Evolutionary conservation across 2,888 invertebrate genomes (phyloP).

Genomic region (Ormyrus rosae): DNA sequence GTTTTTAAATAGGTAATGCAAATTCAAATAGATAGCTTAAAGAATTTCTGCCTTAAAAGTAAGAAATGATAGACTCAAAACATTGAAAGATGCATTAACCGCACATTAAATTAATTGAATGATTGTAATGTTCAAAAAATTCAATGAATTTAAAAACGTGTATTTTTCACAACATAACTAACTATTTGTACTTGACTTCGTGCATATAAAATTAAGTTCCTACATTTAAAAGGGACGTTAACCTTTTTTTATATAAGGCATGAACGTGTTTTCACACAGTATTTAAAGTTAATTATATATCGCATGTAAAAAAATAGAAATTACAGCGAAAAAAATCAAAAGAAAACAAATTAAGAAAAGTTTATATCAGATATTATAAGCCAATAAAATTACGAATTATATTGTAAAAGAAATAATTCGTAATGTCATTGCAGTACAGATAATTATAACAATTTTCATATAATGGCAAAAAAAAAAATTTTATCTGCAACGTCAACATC

Average conservation of each 20-base stretch:
- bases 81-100: slow-evolving; percentile 24
- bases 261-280: slow-evolving; percentile 51
- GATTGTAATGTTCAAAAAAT: slow-evolving; percentile 25
- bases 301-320: too few relatives aligned
- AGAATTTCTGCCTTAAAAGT: slow-evolving; percentile 12
- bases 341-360: slow-evolving; percentile 1
- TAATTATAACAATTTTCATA: background rate
- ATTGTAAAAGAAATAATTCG: too few relatives aligned
- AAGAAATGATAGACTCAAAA: background rate
- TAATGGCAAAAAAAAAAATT: slow-evolving; percentile 1
- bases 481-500: slow-evolving; percentile 30
- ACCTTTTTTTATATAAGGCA: slow-evolving; percentile 35
- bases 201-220: slow-evolving; percentile 49
- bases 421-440: too few relatives aligned
- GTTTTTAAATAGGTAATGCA: slow-evolving; percentile 26
- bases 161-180: slow-evolving; percentile 18
- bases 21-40: slow-evolving; percentile 27
- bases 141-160: slow-evolving; percentile 32
- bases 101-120: slow-evolving; percentile 22
- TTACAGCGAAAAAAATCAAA: slow-evolving; percentile 11
- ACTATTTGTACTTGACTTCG: slow-evolving; percentile 34
- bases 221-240: slow-evolving; percentile 36
- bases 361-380: slow-evolving; percentile 3
- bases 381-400: too few relatives aligned
- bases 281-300: background rate